Evolutionary conservation across 2,797 vertebrate species (phyloP), one percentile per base, ranked within the genome.

Genomic region (Helostoma temminkii): DNA sequence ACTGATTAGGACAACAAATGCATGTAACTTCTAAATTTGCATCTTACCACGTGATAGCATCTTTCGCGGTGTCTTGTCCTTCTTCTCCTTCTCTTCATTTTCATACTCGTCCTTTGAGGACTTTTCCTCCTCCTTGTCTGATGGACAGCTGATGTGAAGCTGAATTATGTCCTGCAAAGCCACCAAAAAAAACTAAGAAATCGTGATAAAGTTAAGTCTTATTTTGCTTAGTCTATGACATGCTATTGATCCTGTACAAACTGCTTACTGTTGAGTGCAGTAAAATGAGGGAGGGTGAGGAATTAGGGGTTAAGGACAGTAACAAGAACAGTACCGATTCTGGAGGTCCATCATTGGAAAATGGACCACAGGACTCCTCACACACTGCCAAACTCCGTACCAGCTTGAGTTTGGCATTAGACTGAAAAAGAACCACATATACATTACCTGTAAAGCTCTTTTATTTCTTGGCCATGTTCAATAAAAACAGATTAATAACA

Each of bases 81-180:
- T 98, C 93, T 97, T 99, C 32, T 98, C 96, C 80, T 96, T 96
- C 73, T 98, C 98, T 85, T 99, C 98, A 80, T 97, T 99, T 90
- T 99, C 98, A 72, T 94, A 94, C 64, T 96, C 97, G 61, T 99
- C 97, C 80, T 97, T 99, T 0, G 89, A 95, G 42, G 96, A 96
- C 74, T 98, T 98, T 85, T 99, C 97, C 78, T 98, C 97, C 68
- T 99, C 97, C 85, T 99, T 99, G 92, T 99, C 98, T 41, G 97
- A 98, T 12, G 98, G 97, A 86, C 97, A 99, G 92, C 97, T 99
- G 89, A 99, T 95, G 56, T 98, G 98, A 86, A 99, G 93, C 52
- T 99, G 98, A 81, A 99, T 98, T 86, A 99, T 95, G 88, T 98
- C 98, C 98, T 99, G 80, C 9, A 81, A 76, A 87, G 67, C 2